Evolutionary conservation across 2,888 invertebrate species (phyloP), one percentile per base, ranked within the genome.

Genomic region (Cheilosia urbana): DNA sequence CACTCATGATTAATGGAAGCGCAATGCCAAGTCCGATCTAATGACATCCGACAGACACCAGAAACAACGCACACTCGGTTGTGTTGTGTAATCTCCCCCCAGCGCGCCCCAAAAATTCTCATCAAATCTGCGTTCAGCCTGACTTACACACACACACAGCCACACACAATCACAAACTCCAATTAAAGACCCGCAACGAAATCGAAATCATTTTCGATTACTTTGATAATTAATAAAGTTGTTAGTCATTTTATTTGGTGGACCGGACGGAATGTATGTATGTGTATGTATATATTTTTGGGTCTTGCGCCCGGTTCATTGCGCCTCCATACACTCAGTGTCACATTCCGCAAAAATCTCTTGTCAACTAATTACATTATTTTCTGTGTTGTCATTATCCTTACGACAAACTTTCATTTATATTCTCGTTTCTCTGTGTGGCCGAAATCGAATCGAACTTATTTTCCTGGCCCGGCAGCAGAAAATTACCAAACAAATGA

Each of bases 171-270:
- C 42, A n/a, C 63, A 53, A 63, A 63, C 53, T 73, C 62, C 73
- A 73, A 73, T 73, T 63, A 73, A 73, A 63, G 53, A 63, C 45
- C 65, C 57, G 75, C 63, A 65, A 75, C 75, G 37, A 75, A 75
- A 65, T 75, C 66, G 68, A 68, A 76, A 66, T 82, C 63, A 27
- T 40, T 82, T 82, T 77, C 30, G 49, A 72, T 62, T 62, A 72
- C 77, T 72, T 77, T 17, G 77, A 60, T 82, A 82, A 82, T 72
- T 82, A 78, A 77, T 83, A 83, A 78, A 83, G 82, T 83, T 77
- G 55, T 83, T 66, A 57, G 65, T 51, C 68, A 68, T 76, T 76
- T 51, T 60, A 68, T 76, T 76, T 76, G 68, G 68, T 76, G 30
- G 24, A 51, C 30, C 76, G 60, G 42, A 68, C 11, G 9, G 76